These are phyloP conservation scores for Tachysurus fulvidraco DNA, from an alignment of 2,113 vertebrate genomes.

Conservation along the genomic window DNA sequence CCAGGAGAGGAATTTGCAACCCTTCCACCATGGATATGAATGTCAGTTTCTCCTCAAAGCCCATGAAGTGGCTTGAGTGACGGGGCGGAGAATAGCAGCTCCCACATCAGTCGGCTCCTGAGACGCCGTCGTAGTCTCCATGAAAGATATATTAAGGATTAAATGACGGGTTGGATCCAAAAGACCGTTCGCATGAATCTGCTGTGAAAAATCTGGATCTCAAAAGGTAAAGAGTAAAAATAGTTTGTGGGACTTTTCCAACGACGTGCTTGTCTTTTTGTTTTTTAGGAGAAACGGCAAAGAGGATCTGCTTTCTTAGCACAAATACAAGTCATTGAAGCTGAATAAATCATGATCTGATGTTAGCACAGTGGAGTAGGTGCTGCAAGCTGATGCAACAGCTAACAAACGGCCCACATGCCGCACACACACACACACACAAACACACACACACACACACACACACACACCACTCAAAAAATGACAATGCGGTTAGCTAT, in stretches of 20 bases:
- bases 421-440: conserved; percentile 11
- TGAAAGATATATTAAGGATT: neutral
- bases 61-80: conserved; percentile 53
- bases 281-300: neutral
- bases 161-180: neutral
- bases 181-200: neutral
- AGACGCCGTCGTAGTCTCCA: neutral
- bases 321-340: conserved; percentile 4
- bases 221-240: neutral
- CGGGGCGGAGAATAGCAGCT: neutral
- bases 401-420: neutral
- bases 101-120: conserved; percentile 5
- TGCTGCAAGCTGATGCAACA: conserved; percentile 35
- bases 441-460: neutral
- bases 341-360: conserved; percentile 39
- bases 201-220: neutral
- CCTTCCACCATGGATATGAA: conserved; percentile 68
- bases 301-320: neutral
- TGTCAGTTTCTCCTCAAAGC: conserved; percentile 64
- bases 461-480: neutral
- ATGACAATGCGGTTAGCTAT: conserved; percentile 1
- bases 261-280: neutral
- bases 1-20: conserved; percentile 69
- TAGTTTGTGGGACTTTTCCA: neutral
- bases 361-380: neutral